These are phyloP conservation scores for Ricordea florida DNA, from an alignment of 92 coral and sea anemone genomes.

Conservation along the genomic window DNA sequence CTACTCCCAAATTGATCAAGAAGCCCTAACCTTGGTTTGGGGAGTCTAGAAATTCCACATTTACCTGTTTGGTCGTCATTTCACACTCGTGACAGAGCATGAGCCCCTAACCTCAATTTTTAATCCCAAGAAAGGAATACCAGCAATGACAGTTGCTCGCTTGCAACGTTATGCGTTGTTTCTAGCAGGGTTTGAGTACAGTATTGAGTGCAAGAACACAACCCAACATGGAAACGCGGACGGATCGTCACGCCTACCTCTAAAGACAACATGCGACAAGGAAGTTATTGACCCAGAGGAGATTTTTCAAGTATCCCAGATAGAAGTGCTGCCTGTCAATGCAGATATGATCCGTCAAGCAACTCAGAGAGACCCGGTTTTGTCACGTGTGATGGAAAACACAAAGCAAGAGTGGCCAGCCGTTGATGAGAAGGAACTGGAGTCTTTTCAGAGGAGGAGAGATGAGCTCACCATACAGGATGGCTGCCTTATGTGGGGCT, in stretches of 20 bases:
- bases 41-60: constrained; percentile 48
- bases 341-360: constrained; percentile 7
- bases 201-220: constrained; percentile 35
- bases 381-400: background rate
- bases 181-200: constrained; percentile 27
- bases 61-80: constrained; percentile 25
- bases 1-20: constrained; percentile 59
- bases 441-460: background rate
- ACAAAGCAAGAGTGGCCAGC: background rate
- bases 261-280: background rate
- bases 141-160: constrained; percentile 58
- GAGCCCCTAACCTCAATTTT: constrained; percentile 38
- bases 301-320: background rate
- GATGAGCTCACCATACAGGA: too few species aligned
- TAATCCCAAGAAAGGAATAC: constrained; percentile 54
- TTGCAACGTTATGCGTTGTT: constrained; percentile 23
- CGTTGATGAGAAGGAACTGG: background rate
- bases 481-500: background rate
- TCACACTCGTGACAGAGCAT: constrained; percentile 34
- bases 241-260: constrained; percentile 39
- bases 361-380: too few species aligned
- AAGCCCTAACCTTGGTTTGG: constrained; percentile 62
- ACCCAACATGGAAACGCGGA: constrained; percentile 47
- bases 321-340: constrained; percentile 20
- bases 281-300: background rate